Evolutionary conservation across 2,113 vertebrate genomes (phyloP).

Genomic region (Xerus inauris): DNA sequence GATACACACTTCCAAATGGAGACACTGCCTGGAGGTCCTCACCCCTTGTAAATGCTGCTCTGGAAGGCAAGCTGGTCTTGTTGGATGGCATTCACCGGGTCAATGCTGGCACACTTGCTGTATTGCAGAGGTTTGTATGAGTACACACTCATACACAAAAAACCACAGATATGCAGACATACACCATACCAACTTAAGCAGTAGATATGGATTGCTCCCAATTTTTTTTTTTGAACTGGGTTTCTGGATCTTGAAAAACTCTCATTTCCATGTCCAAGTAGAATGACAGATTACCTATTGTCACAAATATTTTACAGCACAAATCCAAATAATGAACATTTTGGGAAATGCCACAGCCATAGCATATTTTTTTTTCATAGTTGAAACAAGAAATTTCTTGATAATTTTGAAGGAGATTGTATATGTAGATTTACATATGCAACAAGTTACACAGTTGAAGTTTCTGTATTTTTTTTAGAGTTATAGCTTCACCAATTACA

Average conservation of each 20-base stretch:
- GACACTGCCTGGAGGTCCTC: conserved; percentile 97
- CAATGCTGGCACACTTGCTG: conserved; percentile 94
- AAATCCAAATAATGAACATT: not conserved
- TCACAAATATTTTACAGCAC: not conserved
- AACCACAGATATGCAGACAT: not conserved
- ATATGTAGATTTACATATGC: not conserved
- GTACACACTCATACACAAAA: not conserved
- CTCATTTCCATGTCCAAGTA: not conserved
- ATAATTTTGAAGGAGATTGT: not conserved
- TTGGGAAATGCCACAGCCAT: not conserved
- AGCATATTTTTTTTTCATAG: not conserved
- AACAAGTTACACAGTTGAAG: not conserved
- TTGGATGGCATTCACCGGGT: conserved; percentile 96
- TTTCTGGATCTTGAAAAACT: not conserved
- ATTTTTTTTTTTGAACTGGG: not conserved
- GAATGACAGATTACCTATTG: not conserved
- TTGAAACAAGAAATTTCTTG: not conserved
- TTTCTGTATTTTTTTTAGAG: not conserved
- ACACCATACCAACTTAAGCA: not conserved
- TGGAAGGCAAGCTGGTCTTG: conserved; percentile 94
- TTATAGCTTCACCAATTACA: not conserved
- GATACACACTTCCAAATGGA: conserved; percentile 95
- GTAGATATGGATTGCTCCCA: not conserved
- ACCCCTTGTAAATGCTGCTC: conserved; percentile 93
- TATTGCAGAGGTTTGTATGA: conserved; percentile 93